These are phyloP conservation scores for Aphodius granarius DNA, from an alignment of 2,888 invertebrate species.

Conservation along the genomic window DNA sequence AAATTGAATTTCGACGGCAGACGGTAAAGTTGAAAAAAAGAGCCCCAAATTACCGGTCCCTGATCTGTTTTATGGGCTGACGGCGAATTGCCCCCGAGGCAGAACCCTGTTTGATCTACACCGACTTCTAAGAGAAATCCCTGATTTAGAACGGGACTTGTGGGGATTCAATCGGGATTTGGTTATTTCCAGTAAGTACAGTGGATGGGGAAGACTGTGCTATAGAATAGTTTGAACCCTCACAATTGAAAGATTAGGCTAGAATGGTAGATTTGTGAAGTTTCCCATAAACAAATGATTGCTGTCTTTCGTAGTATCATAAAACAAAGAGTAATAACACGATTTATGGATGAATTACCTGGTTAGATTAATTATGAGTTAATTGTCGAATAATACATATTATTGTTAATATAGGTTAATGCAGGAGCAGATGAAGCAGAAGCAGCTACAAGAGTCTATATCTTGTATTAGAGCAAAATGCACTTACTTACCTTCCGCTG, in stretches of 20 bases:
- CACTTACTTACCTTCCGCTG: conserved; percentile 82
- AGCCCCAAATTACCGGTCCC: neutral
- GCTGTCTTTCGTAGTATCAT: neutral
- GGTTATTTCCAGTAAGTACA: neutral
- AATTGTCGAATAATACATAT: neutral
- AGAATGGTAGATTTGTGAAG: neutral
- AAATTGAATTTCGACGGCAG: neutral
- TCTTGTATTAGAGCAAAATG: conserved; percentile 40
- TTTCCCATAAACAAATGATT: neutral
- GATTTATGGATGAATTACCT: neutral
- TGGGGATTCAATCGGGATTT: neutral
- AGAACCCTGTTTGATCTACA: neutral
- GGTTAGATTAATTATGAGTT: neutral
- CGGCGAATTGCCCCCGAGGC: neutral
- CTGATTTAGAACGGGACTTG: neutral
- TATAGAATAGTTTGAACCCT: neutral
- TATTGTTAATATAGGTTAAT: neutral
- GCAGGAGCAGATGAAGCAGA: neutral
- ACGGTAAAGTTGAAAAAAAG: neutral
- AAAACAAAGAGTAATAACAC: neutral
- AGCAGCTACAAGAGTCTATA: neutral
- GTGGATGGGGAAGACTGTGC: neutral
- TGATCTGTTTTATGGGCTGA: neutral
- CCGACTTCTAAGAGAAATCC: neutral
- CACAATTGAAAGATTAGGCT: neutral